phyloP scores from a whole-genome alignment of 2,113 vertebrate genomes.

The Trinectes maculatus region DNA sequence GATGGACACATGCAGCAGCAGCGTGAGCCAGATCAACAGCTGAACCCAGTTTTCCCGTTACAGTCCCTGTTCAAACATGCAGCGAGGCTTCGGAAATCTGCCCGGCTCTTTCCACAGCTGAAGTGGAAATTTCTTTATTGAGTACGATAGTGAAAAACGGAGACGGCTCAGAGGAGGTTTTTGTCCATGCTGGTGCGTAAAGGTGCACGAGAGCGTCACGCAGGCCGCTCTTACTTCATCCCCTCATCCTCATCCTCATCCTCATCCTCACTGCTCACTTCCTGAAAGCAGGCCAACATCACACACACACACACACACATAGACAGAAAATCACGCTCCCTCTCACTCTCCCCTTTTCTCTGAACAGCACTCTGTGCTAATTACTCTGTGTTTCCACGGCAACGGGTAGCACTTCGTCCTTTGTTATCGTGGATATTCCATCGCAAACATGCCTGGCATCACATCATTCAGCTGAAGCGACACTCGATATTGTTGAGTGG shows the following conservation, averaged over 20 bases:
- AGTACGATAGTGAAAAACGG: not conserved
- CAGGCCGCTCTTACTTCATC: conserved; percentile 29
- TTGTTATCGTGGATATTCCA: conserved; percentile 43
- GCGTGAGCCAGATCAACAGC: conserved; percentile 68
- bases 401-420: conserved; percentile 59
- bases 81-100: conserved; percentile 15
- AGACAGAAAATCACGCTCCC: conserved; percentile 26
- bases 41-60: conserved; percentile 59
- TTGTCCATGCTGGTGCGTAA: not conserved
- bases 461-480: conserved; percentile 9
- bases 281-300: conserved; percentile 65
- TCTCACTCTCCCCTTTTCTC: conserved; percentile 48
- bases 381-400: conserved; percentile 71
- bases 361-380: conserved; percentile 70
- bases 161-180: not conserved
- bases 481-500: not conserved
- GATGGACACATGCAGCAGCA: conserved; percentile 55
- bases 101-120: not conserved
- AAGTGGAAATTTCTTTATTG: conserved; percentile 29
- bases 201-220: conserved; percentile 45
- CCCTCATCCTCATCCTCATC: conserved; percentile 20
- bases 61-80: conserved; percentile 59
- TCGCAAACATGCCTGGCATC: conserved; percentile 37
- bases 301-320: conserved; percentile 34
- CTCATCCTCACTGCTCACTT: conserved; percentile 47